Evolutionary conservation across 2,113 vertebrate species (phyloP).

Genomic region (Ceuthmochares aereus): DNA sequence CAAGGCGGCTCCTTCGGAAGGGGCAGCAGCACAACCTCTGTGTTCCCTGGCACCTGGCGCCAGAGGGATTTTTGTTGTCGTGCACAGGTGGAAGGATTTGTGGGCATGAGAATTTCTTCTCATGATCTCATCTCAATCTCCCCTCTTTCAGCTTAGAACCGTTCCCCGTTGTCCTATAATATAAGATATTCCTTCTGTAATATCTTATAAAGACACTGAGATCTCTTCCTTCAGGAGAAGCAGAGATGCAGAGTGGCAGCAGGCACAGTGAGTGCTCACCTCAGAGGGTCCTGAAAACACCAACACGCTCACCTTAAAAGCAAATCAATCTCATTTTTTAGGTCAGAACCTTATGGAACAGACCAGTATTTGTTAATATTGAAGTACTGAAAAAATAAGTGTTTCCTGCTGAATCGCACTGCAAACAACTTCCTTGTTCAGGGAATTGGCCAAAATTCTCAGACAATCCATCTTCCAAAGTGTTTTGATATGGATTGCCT

Average conservation of each 20-base stretch:
- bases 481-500: not conserved
- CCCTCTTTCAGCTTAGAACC: too few species aligned
- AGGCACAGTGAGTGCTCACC: not conserved
- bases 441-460: not conserved
- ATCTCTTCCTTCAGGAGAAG: not conserved
- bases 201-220: not conserved
- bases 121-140: too few species aligned
- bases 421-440: not conserved
- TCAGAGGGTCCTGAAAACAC: not conserved
- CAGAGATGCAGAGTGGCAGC: not conserved
- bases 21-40: not conserved
- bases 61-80: not conserved
- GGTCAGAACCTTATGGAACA: not conserved
- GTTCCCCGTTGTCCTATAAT: too few species aligned
- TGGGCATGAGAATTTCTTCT: not conserved
- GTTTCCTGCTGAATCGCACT: not conserved
- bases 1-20: not conserved
- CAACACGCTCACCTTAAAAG: not conserved
- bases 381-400: not conserved
- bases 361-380: not conserved
- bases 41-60: not conserved
- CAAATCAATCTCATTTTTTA: not conserved
- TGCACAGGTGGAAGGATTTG: not conserved
- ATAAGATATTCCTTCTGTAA: not conserved
- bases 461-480: not conserved